Base-by-base conservation (phyloP, 2,797 vertebrate species). In the Coregonus suidteri region DNA sequence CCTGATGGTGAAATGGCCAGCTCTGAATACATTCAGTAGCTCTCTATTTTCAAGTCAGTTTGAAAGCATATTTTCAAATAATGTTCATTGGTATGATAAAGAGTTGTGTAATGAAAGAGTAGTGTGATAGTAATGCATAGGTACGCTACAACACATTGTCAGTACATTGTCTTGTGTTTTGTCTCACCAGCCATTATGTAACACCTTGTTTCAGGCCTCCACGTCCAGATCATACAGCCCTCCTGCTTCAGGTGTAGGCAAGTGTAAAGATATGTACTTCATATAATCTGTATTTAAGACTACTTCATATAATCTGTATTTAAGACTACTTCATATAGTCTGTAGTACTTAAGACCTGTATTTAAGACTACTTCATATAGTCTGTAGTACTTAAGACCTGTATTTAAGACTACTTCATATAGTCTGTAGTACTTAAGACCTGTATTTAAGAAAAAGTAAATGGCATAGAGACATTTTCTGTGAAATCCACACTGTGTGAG, bases 191-290 rank as follows among this genome's bases (percentile, higher is more conserved):
- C 76, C 54, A 62, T 76, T 1, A 69, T 73, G 71, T 73, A 64
- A 62, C 68, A 73, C 81, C 73, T 30, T 85, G 74, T 93, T 94
- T 79, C 80, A 99, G 97, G 93, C 95, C 53, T 92, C 96, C 85
- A 92, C 95, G 41, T 95, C 97, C 77, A 95, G 96, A 76, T 93
- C 97, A 77, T 96, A 98, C 93, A 98, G 97, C 76, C 94, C 97
- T 80, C 93, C 97, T 81, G 92, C 96, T 3, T 93, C 96, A 93
- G 93, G 95, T 9, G 95, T 93, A 91, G 96, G 97, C 94, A 89
- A 95, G 92, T 84, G 52, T 52, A n/a, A 75, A 15, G 20, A 47
- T 16, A 20, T 18, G n/a, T 31, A 5, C 34, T 52, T 41, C 2
- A 47, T 9, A 47, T 47, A 47, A 47, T 47, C 9, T 47, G 41